phyloP scores from a whole-genome alignment of 2,888 invertebrate species.

The Caenorhabditis macrosperma region DNA sequence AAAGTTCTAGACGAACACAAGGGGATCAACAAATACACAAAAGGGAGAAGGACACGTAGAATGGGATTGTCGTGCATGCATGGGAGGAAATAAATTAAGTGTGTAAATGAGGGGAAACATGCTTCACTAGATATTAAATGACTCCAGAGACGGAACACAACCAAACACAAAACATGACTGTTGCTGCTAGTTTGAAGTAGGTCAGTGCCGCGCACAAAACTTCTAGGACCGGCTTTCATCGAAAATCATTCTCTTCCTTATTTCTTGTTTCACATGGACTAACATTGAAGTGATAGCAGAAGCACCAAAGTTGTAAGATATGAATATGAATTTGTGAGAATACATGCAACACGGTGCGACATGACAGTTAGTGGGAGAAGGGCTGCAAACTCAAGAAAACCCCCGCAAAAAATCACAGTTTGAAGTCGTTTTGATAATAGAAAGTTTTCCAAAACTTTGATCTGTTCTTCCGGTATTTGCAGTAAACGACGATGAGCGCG shows the following conservation, averaged over 20 bases:
- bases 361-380: neutral
- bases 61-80: constrained; percentile 37
- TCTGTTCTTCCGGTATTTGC: constrained; percentile 77
- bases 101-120: neutral
- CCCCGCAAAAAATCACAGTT: constrained; percentile 74
- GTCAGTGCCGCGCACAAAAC: constrained; percentile 41
- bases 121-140: constrained; percentile 28
- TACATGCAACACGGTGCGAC: constrained; percentile 18
- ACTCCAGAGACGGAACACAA: constrained; percentile 20
- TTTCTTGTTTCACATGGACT: neutral
- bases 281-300: constrained; percentile 3
- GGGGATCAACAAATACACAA: constrained; percentile 40
- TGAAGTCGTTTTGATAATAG: constrained; percentile 80
- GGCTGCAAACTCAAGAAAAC: constrained; percentile 34
- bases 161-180: constrained; percentile 16
- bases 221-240: constrained; percentile 12
- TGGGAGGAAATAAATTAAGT: constrained; percentile 17
- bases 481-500: constrained; percentile 71
- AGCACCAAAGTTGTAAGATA: constrained; percentile 21
- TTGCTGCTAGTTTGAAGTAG: constrained; percentile 24
- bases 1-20: constrained; percentile 37
- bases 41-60: constrained; percentile 37
- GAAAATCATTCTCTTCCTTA: neutral
- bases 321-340: constrained; percentile 3
- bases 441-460: constrained; percentile 80